Evolutionary conservation across 2,888 invertebrate species (phyloP), one percentile per base, ranked within the genome.

Genomic region (Plebejus argus): DNA sequence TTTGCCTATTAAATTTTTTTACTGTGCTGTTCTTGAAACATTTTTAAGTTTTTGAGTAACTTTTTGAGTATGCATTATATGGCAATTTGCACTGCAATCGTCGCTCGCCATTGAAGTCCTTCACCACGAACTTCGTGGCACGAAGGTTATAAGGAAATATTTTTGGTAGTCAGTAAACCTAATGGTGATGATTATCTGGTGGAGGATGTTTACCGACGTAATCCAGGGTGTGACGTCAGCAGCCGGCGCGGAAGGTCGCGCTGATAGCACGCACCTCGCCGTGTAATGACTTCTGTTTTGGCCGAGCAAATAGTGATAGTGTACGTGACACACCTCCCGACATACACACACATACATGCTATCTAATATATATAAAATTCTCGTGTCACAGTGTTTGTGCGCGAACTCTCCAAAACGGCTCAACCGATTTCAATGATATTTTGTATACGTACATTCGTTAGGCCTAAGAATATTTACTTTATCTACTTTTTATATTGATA

Each of bases 261-360:
- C n/a, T 28, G 74, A 74, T 74, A 74, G 53, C 72, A 49, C 72
- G 72, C 23, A 49, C 74, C 28, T 20, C 12, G 45, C 49, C 72
- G 72, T 45, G 71, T 45, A 10, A 20, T 23, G 72, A 45, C 72
- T 72, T 5, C 45, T 45, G 72, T 72, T 45, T 39, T 71, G 35
- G 71, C 39, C 72, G 72, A 28, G 28, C 53, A 74, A 74, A 74
- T 74, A 74, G 74, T 53, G 74, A 74, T 74, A 74, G 15, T 28
- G 53, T 45, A 45, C 74, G 53, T 74, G 74, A 74, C 74, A 74
- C 74, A 74, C 74, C 74, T 74, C 74, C 74, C 15, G 33, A 66
- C 28, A 66, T 15, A 66, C 28, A 66, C 58, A 58, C 58, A 58
- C 3, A 20, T 49, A 18, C 53, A 53, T 53, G 3, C 39, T 39